Percentiles rank a stretch among this genome's conserved stretches.
Conservation (phyloP, 2,113 vertebrate genomes). For the Struthidea cinerea region DNA sequence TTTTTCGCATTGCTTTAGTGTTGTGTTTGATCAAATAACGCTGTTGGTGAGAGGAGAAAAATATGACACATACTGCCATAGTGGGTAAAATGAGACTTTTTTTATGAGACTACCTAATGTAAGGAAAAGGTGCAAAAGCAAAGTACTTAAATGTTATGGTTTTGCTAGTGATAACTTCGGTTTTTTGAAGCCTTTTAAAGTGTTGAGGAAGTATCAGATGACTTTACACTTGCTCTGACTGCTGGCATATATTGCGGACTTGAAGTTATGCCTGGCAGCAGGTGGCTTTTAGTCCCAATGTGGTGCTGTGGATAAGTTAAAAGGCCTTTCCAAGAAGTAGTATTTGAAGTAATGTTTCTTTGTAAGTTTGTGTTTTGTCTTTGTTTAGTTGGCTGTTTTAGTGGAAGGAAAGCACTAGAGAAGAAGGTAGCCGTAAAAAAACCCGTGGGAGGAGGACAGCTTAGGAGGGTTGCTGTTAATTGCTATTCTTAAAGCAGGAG, state of each 20-base stretch:
- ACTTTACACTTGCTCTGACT: neutral
- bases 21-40: neutral
- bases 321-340: neutral
- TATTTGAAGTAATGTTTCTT: neutral
- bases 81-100: neutral
- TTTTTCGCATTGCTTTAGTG: neutral
- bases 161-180: neutral
- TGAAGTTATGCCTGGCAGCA: neutral
- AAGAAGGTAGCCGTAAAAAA: neutral
- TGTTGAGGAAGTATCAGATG: neutral
- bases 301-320: neutral
- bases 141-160: neutral
- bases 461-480: neutral
- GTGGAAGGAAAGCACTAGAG: neutral
- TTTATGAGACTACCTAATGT: neutral
- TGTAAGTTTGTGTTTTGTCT: neutral
- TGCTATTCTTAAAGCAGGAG: neutral
- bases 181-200: neutral
- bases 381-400: neutral
- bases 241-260: rapidly evolving
- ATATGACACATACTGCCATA: rapidly evolving
- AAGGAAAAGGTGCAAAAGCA: neutral
- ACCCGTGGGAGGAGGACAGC: neutral
- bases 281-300: neutral
- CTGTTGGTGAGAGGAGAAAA: neutral